Conservation (phyloP, 2,888 invertebrate species). For the Dynastes hyllus region DNA sequence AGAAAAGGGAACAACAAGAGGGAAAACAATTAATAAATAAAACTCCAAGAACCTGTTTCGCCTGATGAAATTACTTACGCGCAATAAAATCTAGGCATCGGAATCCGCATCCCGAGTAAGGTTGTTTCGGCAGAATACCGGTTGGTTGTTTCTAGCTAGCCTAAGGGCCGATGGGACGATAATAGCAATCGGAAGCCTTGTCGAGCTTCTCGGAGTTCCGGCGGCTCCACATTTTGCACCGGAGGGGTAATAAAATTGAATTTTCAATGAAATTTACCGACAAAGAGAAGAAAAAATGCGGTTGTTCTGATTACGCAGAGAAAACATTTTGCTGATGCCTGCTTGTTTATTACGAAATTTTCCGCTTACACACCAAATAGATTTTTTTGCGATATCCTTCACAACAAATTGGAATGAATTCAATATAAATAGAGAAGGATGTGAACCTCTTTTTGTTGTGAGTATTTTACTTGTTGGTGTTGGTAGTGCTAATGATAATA, state of each 20-base stretch:
- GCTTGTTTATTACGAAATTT: too few relatives aligned
- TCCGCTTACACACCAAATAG: too few relatives aligned
- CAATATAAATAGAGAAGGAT: too few relatives aligned
- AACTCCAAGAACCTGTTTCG: not conserved
- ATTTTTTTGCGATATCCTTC: too few relatives aligned
- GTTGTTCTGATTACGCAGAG: not conserved
- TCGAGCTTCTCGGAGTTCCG: not conserved
- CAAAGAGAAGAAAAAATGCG: slow-evolving; percentile 6
- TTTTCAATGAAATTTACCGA: slow-evolving; percentile 27
- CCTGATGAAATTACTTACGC: slow-evolving; percentile 23
- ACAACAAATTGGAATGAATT: too few relatives aligned
- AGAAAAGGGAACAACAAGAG: not conserved
- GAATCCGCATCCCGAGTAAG: not conserved
- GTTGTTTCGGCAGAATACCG: too few relatives aligned
- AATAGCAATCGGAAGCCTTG: slow-evolving; percentile 23
- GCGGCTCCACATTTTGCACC: slow-evolving; percentile 12
- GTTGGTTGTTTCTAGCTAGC: not conserved
- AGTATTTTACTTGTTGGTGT: too few relatives aligned
- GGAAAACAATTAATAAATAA: not conserved
- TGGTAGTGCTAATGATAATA: too few relatives aligned
- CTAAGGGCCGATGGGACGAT: slow-evolving; percentile 14
- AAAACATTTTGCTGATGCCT: not conserved
- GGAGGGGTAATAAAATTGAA: slow-evolving; percentile 37
- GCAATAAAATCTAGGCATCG: slow-evolving; percentile 10
- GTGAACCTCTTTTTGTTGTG: too few relatives aligned